phyloP scores from a whole-genome alignment of 1,140 invertebrate genomes.

The Rhagoletis pomonella region DNA sequence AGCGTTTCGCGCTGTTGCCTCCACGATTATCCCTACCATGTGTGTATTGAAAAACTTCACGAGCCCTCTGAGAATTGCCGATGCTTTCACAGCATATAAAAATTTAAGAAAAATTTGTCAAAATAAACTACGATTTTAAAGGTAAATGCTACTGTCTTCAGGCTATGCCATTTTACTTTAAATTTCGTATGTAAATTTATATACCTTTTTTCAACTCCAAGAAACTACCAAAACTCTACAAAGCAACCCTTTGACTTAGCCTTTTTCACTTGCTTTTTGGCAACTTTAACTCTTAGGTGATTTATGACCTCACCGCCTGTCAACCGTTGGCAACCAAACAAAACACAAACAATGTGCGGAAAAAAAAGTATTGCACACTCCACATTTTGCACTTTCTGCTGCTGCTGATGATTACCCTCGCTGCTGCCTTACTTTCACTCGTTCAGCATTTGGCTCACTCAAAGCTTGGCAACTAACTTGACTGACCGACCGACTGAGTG shows the following conservation, averaged over 20 bases:
- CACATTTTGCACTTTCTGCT: background rate
- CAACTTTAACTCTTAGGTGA: conserved; percentile 18
- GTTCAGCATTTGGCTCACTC: conserved; percentile 1
- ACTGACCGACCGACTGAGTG: background rate
- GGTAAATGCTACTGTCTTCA: too few species aligned
- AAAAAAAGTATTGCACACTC: background rate
- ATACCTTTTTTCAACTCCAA: background rate
- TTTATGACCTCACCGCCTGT: conserved; percentile 31
- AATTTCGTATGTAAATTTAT: background rate
- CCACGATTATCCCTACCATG: too few species aligned
- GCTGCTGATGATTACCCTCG: conserved; percentile 1
- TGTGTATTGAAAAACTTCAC: too few species aligned
- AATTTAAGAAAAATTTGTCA: too few species aligned
- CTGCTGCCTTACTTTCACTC: conserved; percentile 30
- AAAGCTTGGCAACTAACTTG: background rate
- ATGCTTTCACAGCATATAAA: too few species aligned
- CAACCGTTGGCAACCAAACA: conserved; percentile 21
- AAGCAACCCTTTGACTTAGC: background rate
- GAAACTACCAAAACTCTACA: background rate
- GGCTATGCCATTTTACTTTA: too few species aligned
- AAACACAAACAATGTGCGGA: background rate
- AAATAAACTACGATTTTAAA: too few species aligned
- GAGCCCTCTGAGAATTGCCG: too few species aligned
- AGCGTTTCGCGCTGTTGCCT: too few species aligned
- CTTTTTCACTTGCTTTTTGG: background rate